These are phyloP conservation scores for Drosophila saltans DNA, from an alignment of 1,140 invertebrate genomes.

Conservation along the genomic window DNA sequence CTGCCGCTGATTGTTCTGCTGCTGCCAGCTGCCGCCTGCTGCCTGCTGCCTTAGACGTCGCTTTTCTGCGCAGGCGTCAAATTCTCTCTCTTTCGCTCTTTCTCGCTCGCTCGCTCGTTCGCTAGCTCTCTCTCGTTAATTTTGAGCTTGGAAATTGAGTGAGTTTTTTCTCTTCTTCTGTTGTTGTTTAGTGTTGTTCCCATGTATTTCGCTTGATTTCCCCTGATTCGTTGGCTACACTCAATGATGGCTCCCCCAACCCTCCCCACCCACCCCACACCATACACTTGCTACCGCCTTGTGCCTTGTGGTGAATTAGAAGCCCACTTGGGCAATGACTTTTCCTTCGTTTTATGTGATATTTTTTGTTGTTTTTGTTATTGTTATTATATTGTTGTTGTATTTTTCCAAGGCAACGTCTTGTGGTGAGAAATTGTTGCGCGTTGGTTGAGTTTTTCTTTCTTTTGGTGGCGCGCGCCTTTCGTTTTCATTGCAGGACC, in stretches of 20 bases:
- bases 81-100: conserved; percentile 1
- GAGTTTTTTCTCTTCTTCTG: conserved; percentile 20
- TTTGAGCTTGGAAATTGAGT: conserved; percentile 44
- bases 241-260: conserved; percentile 39
- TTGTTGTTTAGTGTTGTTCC: conserved; percentile 21
- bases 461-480: conserved; percentile 42
- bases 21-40: conserved; percentile 9
- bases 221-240: conserved; percentile 69
- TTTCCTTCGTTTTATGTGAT: conserved; percentile 5
- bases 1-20: conserved; percentile 11
- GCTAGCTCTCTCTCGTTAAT: conserved; percentile 17
- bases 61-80: conserved; percentile 54
- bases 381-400: not conserved
- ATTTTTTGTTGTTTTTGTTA: conserved; percentile 3
- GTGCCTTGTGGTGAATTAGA: conserved; percentile 73
- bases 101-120: conserved; percentile 15
- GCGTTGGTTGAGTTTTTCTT: conserved; percentile 60
- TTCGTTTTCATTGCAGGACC: conserved; percentile 65
- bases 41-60: conserved; percentile 26
- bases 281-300: conserved; percentile 11
- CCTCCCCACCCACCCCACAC: conserved; percentile 5
- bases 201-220: conserved; percentile 65
- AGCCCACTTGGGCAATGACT: conserved; percentile 40
- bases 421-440: conserved; percentile 78
- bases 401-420: conserved; percentile 69